Conservation (phyloP, 2,888 invertebrate species). For the Napeogenes inachia region DNA sequence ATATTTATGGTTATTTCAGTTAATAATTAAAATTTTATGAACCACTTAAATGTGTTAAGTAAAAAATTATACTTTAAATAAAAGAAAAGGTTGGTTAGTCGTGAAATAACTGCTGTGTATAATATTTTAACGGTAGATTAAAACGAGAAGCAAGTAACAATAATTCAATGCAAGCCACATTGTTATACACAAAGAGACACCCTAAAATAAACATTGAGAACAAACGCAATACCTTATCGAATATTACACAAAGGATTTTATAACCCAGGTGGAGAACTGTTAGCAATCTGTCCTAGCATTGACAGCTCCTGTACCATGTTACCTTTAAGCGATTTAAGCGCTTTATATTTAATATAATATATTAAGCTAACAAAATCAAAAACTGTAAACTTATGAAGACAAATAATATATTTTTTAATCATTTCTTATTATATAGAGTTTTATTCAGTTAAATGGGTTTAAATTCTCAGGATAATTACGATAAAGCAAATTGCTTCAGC, state of each 20-base stretch:
- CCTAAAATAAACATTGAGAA: constrained; percentile 23
- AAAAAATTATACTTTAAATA: neutral
- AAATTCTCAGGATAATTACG: too few relatives aligned
- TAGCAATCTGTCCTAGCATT: neutral
- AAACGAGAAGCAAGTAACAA: constrained; percentile 21
- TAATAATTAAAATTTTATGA: too few relatives aligned
- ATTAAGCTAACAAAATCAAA: too few relatives aligned
- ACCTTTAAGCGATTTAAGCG: neutral
- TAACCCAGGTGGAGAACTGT: constrained; percentile 10
- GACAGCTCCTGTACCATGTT: neutral
- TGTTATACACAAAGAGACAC: constrained; percentile 9
- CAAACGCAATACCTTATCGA: constrained; percentile 33
- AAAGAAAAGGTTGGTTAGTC: too few relatives aligned
- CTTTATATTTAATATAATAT: too few relatives aligned
- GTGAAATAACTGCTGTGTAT: too few relatives aligned
- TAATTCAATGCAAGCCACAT: constrained; percentile 9
- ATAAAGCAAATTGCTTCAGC: too few relatives aligned
- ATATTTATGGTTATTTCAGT: too few relatives aligned
- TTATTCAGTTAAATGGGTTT: too few relatives aligned
- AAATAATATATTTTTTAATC: too few relatives aligned
- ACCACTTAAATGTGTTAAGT: neutral
- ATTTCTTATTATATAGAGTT: too few relatives aligned
- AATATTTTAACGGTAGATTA: constrained; percentile 8
- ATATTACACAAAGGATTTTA: constrained; percentile 14
- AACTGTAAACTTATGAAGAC: too few relatives aligned